Evolutionary conservation across 2,113 vertebrate species (phyloP).

Genomic region (Garra rufa): DNA sequence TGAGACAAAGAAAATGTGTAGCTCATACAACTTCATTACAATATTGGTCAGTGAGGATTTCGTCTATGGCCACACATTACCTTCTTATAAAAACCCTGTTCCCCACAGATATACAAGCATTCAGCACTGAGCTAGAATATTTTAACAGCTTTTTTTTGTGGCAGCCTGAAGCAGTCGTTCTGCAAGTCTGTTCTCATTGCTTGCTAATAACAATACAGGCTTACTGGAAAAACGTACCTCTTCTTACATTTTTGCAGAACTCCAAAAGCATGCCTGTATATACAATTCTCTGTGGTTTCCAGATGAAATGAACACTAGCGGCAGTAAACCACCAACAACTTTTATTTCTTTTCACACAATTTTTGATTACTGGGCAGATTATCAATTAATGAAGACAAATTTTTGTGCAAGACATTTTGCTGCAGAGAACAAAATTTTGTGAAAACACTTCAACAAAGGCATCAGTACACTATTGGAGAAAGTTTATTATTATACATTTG

Average conservation of each 20-base stretch:
- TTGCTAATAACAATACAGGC: neutral
- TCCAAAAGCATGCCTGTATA: too few species aligned
- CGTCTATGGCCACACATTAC: neutral
- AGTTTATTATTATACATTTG: too few species aligned
- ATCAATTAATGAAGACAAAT: too few species aligned
- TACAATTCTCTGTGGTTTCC: neutral
- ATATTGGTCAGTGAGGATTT: neutral
- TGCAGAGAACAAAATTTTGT: too few species aligned
- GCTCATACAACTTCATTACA: conserved; percentile 16
- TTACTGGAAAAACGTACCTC: neutral
- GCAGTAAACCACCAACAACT: neutral
- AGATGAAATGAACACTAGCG: neutral
- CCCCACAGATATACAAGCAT: neutral
- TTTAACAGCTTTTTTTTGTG: neutral
- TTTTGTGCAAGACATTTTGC: too few species aligned
- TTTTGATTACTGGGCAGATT: neutral
- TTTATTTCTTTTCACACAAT: neutral
- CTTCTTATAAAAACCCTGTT: neutral
- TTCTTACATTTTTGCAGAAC: neutral
- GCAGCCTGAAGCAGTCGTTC: neutral
- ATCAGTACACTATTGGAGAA: too few species aligned
- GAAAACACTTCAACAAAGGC: too few species aligned
- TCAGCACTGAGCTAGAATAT: neutral
- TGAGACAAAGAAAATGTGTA: neutral
- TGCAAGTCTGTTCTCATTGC: neutral